A percentile compares a stretch with the other conserved stretches of the same genome.
Evolutionary conservation across 2,113 vertebrate species (phyloP).

Genomic region (Silurus glanis): DNA sequence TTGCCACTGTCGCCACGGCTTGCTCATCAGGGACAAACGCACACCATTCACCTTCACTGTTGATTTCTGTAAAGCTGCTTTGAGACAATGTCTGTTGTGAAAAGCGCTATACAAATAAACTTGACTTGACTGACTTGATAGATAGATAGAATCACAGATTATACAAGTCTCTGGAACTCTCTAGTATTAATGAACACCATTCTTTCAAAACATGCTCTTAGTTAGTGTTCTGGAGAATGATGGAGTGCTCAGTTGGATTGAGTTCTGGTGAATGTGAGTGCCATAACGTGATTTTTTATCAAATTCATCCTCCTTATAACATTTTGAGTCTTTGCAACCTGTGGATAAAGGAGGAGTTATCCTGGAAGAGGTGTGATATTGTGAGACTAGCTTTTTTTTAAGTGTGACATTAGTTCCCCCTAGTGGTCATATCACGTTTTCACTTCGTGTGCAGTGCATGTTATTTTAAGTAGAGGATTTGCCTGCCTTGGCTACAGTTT

Average conservation of each 20-base stretch:
- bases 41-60: too few relatives aligned
- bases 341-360: background rate
- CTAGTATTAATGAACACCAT: background rate
- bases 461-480: background rate
- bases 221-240: background rate
- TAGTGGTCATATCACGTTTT: constrained; percentile 12
- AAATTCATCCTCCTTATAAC: background rate
- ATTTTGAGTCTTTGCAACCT: background rate
- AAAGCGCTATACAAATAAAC: too few relatives aligned
- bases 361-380: background rate
- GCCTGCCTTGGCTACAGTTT: background rate
- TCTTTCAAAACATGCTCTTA: background rate
- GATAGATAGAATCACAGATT: background rate
- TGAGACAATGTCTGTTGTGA: too few relatives aligned
- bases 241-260: background rate
- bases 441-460: background rate
- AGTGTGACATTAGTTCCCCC: constrained; percentile 49
- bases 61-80: too few relatives aligned
- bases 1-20: too few relatives aligned
- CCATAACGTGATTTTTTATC: background rate
- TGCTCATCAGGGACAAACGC: too few relatives aligned
- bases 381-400: background rate
- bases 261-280: background rate
- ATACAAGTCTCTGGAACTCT: background rate
- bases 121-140: too few relatives aligned